Evolutionary conservation across 2,797 vertebrate species (phyloP).

Genomic region (Threskiornis aethiopicus): DNA sequence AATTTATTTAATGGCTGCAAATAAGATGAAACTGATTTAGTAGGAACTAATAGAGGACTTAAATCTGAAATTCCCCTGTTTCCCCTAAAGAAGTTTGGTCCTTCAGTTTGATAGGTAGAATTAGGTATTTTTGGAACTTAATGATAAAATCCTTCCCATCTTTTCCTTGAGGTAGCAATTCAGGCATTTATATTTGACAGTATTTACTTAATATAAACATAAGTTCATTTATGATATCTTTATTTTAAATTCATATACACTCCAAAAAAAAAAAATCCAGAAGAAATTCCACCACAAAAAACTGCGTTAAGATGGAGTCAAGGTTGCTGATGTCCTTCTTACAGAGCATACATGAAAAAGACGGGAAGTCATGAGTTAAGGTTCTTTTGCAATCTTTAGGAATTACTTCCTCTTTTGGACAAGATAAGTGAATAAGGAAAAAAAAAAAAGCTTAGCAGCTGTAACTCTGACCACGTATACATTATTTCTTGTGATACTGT

Average conservation of each 20-base stretch:
- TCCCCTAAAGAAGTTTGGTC: not conserved
- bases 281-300: slow-evolving; percentile 50
- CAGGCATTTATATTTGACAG: slow-evolving; percentile 52
- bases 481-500: not conserved
- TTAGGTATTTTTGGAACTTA: not conserved
- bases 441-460: not conserved
- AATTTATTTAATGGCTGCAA: slow-evolving; percentile 44
- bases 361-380: not conserved
- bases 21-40: slow-evolving; percentile 6
- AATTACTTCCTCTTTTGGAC: slow-evolving; percentile 34
- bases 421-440: not conserved
- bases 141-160: not conserved
- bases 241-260: slow-evolving; percentile 38
- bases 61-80: not conserved
- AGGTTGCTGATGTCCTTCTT: slow-evolving; percentile 26
- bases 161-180: slow-evolving; percentile 31
- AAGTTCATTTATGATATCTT: slow-evolving; percentile 23
- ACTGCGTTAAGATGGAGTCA: slow-evolving; percentile 58
- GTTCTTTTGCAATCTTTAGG: not conserved
- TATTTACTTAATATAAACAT: slow-evolving; percentile 42
- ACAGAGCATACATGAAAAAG: not conserved
- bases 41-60: slow-evolving; percentile 16
- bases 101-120: not conserved
- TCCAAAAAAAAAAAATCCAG: not conserved
- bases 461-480: slow-evolving; percentile 30